Base-by-base conservation (phyloP, 2,113 vertebrate species). In the Python bivittatus region DNA sequence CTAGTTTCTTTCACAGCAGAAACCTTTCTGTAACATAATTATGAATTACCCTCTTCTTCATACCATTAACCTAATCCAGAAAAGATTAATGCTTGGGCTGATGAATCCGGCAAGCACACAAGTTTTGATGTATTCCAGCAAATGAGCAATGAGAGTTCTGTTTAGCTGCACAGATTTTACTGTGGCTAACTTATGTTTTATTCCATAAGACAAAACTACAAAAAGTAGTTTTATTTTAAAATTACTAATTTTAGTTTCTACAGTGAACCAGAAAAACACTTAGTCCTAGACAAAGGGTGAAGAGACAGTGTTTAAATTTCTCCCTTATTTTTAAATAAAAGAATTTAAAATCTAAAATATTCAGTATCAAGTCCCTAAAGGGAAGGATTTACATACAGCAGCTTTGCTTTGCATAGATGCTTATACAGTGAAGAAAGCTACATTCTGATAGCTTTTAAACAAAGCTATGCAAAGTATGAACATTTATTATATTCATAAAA, bases 351-450 rank as follows among this genome's bases (percentile, higher is more conserved):
- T 94, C 92, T 60, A 0, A 0, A 38, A 42, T 89, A n/a, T 5
- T 93, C 15, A 90, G 56, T n/a, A 22, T 23, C 6, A 2, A 38
- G n/a, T 84, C 42, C 20, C 93, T 12, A 11, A 79, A 27, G 68
- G 88, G 85, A 90, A 68, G 44, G 17, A 85, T 93, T 94, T 91
- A 25, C 57, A 72, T 33, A 92, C 93, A 95, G 79, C 85, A 91
- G 33, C 88, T 84, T 20, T 91, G 79, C n/a, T 60, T 85, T 23
- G 54, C 42, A 60, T 42, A 52, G 83, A 84, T 33, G 79, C 29
- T 6, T 15, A 29, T 60, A 1, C 23, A 56, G 84, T 57, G 27
- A 60, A 25, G 13, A 88, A 90, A 91, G 56, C 72, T 94, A 23
- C 56, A 23, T 33, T 84, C 0, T 15, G 85, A 83, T 61, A 88